Evolutionary conservation across 2,113 vertebrate species (phyloP), one percentile per base, ranked within the genome.

Genomic region (Megaceryle maxima): DNA sequence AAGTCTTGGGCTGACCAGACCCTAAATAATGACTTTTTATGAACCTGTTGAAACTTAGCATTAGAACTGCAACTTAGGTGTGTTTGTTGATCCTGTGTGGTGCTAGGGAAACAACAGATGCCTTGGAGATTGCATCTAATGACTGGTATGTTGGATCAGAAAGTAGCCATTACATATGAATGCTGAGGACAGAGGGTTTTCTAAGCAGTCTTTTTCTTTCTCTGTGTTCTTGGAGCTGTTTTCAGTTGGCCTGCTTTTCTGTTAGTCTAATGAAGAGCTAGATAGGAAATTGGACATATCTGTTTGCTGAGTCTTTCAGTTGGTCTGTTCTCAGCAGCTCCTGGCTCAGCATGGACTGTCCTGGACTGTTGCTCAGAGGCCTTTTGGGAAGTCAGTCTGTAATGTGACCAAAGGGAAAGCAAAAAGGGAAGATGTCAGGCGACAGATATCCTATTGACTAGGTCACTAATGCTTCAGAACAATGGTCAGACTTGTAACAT

Each of bases 251-350:
- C 4, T 72, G 25, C 28, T 55, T 88, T 56, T 85, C 8, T 44
- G 6, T 43, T 37, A 57, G 22, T 11, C 7, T 70, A 37, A 66
- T 2, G 5, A 87, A 77, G 19, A 43, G 9, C 9, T 2, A 33
- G 16, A 24, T 59, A 29, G 7, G 11, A 37, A 85, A 22, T 5
- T 1, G 8, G 7, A 7, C 1, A 0, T 53, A 22, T 10, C 10
- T 4, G 12, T 39, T 9, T 50, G 31, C 20, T 51, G 15, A 62
- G 10, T 15, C 6, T n/a, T 88, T 69, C 50, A 64, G 10, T 37
- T 63, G 10, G 15, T 35, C 35, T 39, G 25, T 14, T 50, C 16
- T 92, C 20, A 56, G 35, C 12, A n/a, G 53, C 4, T 62, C 28
- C 22, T 87, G 35, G 60, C 43, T 79, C 13, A 82, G 53, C 2